A percentile compares a stretch with the other conserved stretches of the same genome.
Conservation (phyloP, 2,113 vertebrate genomes). For the Pandion haliaetus region DNA sequence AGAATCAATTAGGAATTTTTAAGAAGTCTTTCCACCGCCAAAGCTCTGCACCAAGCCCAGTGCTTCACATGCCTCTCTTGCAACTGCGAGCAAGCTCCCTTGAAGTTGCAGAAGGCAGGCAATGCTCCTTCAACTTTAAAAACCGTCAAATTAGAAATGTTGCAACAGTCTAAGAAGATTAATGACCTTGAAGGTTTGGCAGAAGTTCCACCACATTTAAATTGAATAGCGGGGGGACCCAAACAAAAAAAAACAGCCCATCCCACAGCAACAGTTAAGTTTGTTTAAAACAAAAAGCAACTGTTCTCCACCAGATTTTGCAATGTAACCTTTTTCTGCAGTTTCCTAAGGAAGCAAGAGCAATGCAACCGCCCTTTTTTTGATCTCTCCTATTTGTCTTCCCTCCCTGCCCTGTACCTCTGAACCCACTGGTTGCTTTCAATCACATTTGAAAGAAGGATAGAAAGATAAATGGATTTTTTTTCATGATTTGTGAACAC, state of each 20-base stretch:
- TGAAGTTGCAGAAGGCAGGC: not conserved
- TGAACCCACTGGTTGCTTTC: not conserved
- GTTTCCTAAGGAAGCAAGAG: not conserved
- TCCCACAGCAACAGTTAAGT: not conserved
- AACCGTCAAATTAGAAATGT: not conserved
- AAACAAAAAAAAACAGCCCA: not conserved
- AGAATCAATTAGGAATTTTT: slow-evolving; percentile 25
- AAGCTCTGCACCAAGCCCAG: not conserved
- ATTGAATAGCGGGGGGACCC: not conserved
- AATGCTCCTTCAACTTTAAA: not conserved
- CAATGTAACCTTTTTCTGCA: not conserved
- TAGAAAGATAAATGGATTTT: not conserved
- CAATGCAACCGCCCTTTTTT: not conserved
- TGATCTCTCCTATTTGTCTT: not conserved
- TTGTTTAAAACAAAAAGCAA: not conserved
- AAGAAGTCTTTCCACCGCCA: not conserved
- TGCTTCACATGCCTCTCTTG: not conserved
- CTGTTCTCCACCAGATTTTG: not conserved
- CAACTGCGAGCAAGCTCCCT: not conserved
- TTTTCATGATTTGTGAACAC: not conserved
- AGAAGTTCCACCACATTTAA: not conserved
- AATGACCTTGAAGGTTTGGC: not conserved
- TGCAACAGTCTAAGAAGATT: not conserved
- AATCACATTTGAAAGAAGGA: not conserved
- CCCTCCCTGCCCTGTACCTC: not conserved